Evolutionary conservation across 2,113 vertebrate genomes (phyloP), one percentile per base, ranked within the genome.

Genomic region (Micronycteris hirsuta): DNA sequence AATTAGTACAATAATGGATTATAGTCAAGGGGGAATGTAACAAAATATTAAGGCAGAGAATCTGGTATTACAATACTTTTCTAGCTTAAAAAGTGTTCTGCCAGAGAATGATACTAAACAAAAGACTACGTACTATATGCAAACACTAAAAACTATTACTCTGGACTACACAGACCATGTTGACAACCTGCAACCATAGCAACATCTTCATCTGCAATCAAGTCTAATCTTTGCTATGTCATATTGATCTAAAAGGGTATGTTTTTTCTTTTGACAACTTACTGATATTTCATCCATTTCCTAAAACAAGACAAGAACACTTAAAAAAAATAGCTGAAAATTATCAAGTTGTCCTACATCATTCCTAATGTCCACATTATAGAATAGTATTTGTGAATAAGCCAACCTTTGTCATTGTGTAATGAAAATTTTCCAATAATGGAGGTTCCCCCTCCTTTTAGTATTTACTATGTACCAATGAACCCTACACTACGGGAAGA

Each of bases 41-140:
- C 13, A 89, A 93, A 95, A 91, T 92, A 87, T 28, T 61, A 97
- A 95, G 86, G 31, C 9, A 91, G 4, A 61, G 43, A 96, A 63
- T 52, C 76, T 90, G 58, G 47, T 56, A 93, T 52, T 86, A 93
- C 73, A 19, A 80, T 89, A 78, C 85, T 86, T 81, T 91, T 70
- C n/a, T 89, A 95, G 87, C 77, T 94, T 93, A 88, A 68, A 91
- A 95, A 88, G 13, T 73, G 24, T 85, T 92, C 38, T 95, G 13
- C 43, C 43, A 93, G 47, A 0, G 38, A 68, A n/a, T 11, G 16
- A 86, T 36, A 91, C 10, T 41, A 56, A 93, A 63, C 33, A 89
- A 86, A 96, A 86, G 56, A 85, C 58, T 67, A 63, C 52, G 68
- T 19, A 41, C 58, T 86, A 45, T 47, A 67, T 8, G 70, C 26